phyloP scores from a whole-genome alignment of 2,113 vertebrate species.

The Martes martes region DNA sequence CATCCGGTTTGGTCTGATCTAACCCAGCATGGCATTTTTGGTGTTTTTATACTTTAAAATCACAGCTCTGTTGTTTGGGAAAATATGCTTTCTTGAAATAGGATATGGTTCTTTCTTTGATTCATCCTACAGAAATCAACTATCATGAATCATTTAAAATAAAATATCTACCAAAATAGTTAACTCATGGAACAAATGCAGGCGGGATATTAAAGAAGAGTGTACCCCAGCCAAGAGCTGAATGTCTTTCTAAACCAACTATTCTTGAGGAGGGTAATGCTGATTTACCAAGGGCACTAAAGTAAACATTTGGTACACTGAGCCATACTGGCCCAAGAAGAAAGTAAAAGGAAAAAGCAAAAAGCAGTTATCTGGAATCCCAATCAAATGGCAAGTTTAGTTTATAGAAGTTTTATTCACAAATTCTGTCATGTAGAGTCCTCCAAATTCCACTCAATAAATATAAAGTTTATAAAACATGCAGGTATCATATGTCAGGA shows the following conservation, averaged over 20 bases:
- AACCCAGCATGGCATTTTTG: not conserved
- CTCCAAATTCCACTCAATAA: conserved; percentile 31
- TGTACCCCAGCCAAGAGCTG: not conserved
- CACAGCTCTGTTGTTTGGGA: not conserved
- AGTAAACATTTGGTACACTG: not conserved
- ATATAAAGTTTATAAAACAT: not conserved
- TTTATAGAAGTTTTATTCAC: conserved; percentile 28
- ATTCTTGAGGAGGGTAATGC: not conserved
- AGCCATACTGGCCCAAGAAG: not conserved
- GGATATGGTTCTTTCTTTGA: not conserved
- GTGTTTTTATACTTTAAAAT: not conserved
- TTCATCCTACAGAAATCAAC: not conserved
- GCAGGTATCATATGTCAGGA: not conserved
- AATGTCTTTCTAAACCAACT: not conserved
- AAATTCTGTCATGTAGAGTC: not conserved
- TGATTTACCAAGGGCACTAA: not conserved
- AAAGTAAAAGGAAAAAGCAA: not conserved
- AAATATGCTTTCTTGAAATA: not conserved
- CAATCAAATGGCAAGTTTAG: not conserved
- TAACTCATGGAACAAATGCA: not conserved
- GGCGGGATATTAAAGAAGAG: not conserved
- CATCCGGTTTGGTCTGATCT: not conserved
- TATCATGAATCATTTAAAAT: conserved; percentile 23
- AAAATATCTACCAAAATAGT: conserved; percentile 19
- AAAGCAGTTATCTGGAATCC: not conserved